Evolutionary conservation across 2,113 vertebrate species (phyloP).

Genomic region (Crotalus viridis): DNA sequence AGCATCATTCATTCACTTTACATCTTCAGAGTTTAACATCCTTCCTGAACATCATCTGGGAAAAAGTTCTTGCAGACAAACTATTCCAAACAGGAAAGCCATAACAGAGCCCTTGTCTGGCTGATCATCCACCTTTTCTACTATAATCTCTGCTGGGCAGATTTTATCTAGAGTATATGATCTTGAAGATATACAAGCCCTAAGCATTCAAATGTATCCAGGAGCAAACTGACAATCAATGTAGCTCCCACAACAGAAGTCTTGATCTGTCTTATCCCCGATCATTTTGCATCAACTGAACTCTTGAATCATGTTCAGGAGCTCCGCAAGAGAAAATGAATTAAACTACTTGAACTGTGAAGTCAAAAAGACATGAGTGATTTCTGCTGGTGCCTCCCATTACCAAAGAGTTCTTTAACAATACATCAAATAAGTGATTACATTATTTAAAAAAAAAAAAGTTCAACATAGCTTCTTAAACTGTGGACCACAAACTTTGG

Average conservation of each 20-base stretch:
- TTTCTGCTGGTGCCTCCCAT: background rate
- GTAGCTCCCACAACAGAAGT: background rate
- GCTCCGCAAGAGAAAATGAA: background rate
- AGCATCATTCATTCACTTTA: background rate
- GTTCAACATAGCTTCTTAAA: background rate
- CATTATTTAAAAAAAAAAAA: background rate
- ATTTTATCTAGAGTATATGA: background rate
- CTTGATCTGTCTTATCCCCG: background rate
- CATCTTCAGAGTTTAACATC: background rate
- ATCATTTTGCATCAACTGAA: background rate
- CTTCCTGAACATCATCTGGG: background rate
- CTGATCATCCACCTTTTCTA: background rate
- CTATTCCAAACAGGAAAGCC: background rate
- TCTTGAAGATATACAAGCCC: background rate
- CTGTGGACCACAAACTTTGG: background rate
- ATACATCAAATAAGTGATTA: background rate
- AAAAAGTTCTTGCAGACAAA: background rate
- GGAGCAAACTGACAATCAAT: background rate
- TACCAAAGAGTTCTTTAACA: background rate
- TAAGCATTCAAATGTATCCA: background rate
- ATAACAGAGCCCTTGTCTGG: background rate
- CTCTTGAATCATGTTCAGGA: background rate
- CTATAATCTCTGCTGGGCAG: background rate
- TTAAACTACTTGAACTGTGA: background rate
- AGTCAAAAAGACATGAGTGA: background rate